Evolutionary conservation across 2,113 vertebrate genomes (phyloP).

Genomic region (Apus apus): DNA sequence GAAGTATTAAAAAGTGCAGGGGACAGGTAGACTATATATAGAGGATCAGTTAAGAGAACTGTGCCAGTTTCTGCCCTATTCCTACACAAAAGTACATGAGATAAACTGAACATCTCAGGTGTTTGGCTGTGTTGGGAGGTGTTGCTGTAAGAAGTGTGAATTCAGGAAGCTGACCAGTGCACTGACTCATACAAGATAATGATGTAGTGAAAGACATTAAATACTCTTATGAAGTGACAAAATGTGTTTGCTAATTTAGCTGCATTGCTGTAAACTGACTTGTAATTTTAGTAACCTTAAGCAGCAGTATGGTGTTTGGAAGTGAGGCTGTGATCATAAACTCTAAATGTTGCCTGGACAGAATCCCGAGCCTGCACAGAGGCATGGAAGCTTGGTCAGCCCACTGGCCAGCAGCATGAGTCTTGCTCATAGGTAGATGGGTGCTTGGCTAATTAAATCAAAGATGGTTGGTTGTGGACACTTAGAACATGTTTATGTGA

Average conservation of each 20-base stretch:
- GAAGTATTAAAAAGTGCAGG: background rate
- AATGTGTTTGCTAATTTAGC: background rate
- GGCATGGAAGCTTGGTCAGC: background rate
- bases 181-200: background rate
- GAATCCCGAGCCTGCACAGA: background rate
- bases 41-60: background rate
- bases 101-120: background rate
- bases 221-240: background rate
- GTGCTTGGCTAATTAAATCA: background rate
- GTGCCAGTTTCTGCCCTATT: background rate
- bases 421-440: background rate
- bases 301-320: background rate
- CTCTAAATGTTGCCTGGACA: background rate
- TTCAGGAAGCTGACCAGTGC: constrained; percentile 1
- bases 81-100: background rate
- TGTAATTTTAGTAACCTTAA: background rate
- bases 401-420: background rate
- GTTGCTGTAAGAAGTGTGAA: background rate
- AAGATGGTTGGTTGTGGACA: background rate
- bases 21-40: background rate
- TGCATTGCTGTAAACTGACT: background rate
- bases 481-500: background rate
- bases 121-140: background rate
- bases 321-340: background rate
- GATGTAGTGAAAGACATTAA: background rate